phyloP scores from a whole-genome alignment of 2,888 invertebrate genomes.

The Buathra laborator region DNA sequence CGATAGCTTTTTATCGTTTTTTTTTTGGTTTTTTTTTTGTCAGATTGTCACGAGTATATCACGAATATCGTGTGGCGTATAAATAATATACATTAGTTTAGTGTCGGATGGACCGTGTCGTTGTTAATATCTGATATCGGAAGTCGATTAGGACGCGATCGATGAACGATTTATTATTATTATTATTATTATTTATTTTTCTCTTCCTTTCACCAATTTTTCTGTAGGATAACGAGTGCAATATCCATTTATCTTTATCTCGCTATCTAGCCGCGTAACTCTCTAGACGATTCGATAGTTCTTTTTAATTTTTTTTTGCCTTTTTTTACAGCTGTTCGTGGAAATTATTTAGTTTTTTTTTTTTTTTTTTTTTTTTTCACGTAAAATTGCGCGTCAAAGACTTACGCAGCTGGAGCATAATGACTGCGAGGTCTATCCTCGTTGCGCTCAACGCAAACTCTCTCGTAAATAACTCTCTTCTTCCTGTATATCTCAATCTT shows the following conservation, averaged over 20 bases:
- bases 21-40: conserved; percentile 30
- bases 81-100: conserved; percentile 53
- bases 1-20: conserved; percentile 17
- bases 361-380: not conserved
- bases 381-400: not conserved
- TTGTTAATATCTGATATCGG: conserved; percentile 49
- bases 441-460: conserved; percentile 61
- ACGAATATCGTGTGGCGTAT: conserved; percentile 49
- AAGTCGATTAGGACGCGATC: conserved; percentile 64
- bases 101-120: conserved; percentile 62
- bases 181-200: conserved; percentile 4
- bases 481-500: conserved; percentile 51
- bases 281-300: not conserved
- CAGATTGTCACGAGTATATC: conserved; percentile 63
- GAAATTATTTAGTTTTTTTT: not conserved
- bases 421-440: conserved; percentile 58
- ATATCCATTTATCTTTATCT: conserved; percentile 37
- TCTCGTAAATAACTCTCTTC: conserved; percentile 29
- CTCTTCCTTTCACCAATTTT: conserved; percentile 23
- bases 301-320: not conserved
- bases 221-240: conserved; percentile 59
- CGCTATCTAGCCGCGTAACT: conserved; percentile 11
- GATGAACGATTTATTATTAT: conserved; percentile 30
- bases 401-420: not conserved
- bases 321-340: not conserved